Evolutionary conservation across 2,888 invertebrate genomes (phyloP).

Genomic region (Heliconius hortense): DNA sequence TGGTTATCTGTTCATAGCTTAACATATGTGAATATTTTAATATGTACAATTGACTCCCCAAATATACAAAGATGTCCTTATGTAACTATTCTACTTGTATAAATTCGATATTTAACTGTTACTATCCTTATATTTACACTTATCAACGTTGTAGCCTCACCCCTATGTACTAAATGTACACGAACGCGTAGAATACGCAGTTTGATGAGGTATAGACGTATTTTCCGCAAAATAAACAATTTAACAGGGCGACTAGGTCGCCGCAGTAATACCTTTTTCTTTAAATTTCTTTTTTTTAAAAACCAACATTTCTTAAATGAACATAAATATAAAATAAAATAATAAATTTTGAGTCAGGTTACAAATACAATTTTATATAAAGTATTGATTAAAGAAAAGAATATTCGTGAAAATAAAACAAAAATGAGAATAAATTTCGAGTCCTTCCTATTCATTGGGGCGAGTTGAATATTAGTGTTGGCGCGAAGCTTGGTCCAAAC

Average conservation of each 20-base stretch:
- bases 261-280: not conserved
- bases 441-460: not conserved
- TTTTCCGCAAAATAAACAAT: not conserved
- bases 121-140: conserved; percentile 3
- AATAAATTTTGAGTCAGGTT: not conserved
- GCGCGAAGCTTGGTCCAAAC: conserved; percentile 9
- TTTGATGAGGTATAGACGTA: not conserved
- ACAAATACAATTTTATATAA: not conserved
- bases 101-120: conserved; percentile 3
- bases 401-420: not conserved
- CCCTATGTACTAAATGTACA: not conserved
- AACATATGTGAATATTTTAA: not conserved
- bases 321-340: not conserved
- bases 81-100: not conserved
- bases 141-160: not conserved
- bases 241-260: not conserved
- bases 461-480: not conserved
- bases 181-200: not conserved
- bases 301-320: not conserved
- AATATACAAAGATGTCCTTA: not conserved
- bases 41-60: not conserved
- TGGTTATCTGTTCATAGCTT: not conserved
- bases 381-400: not conserved
- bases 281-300: not conserved
- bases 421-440: not conserved